phyloP scores from a whole-genome alignment of 2,113 vertebrate species.

The Miniopterus natalensis region DNA sequence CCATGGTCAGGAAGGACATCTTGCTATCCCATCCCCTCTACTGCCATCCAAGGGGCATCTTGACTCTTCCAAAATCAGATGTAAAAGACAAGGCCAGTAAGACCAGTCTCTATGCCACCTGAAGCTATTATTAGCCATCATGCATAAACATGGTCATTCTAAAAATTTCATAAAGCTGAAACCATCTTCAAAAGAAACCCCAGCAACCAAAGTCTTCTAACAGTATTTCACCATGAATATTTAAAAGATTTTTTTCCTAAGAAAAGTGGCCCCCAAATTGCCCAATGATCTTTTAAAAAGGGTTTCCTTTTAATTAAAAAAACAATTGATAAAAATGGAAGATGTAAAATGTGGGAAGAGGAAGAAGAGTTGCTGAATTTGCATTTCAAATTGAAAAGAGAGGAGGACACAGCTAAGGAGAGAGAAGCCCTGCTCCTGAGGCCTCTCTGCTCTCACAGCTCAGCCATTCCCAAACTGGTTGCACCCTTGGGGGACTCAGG shows the following conservation, averaged over 20 bases:
- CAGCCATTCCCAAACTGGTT: neutral
- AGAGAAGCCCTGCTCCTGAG: neutral
- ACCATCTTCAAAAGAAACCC: constrained; percentile 74
- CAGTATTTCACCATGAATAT: constrained; percentile 77
- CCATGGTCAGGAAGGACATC: constrained; percentile 32
- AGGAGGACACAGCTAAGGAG: neutral
- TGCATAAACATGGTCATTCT: constrained; percentile 78
- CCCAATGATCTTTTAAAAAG: constrained; percentile 72
- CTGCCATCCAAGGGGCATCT: constrained; percentile 47
- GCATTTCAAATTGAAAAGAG: constrained; percentile 55
- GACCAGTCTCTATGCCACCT: constrained; percentile 58
- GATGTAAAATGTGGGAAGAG: constrained; percentile 81
- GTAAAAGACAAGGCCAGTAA: constrained; percentile 73
- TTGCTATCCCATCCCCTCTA: constrained; percentile 14
- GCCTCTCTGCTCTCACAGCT: neutral
- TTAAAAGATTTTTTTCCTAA: constrained; percentile 67
- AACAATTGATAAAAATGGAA: constrained; percentile 79
- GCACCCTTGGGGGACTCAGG: neutral
- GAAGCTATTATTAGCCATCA: constrained; percentile 78
- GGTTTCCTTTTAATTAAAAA: constrained; percentile 72
- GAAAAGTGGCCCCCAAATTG: constrained; percentile 85
- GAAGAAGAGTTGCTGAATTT: constrained; percentile 62
- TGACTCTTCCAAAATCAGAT: constrained; percentile 67
- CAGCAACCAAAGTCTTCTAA: constrained; percentile 39
- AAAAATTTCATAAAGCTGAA: constrained; percentile 71